Base-by-base conservation (phyloP, 2,888 invertebrate species). In the Aelia acuminata region DNA sequence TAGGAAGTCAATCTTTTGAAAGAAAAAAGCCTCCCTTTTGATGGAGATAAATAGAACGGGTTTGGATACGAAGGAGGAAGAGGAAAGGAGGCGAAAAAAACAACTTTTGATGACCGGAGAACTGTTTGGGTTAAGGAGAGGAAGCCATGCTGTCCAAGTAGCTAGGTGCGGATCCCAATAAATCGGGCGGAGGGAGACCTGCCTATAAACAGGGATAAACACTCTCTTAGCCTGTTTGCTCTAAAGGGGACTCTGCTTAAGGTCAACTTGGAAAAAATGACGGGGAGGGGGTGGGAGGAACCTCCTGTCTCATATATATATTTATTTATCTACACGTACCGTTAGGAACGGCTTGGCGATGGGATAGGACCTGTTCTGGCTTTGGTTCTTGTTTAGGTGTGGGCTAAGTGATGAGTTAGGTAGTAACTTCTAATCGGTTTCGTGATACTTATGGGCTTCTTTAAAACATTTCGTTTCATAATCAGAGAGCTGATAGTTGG, bases 241-340 rank as follows among this genome's bases (percentile, higher is more conserved):
- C 3, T 48, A 5, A 3, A n/a, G 50, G 20, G n/a, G 43, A 39
- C 39, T 35, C 85, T 85, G 85, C 35, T 85, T 85, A 85, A 39
- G 85, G 85, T 85, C 85, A 85, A 22, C 80, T 80, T 47, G 43
- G 53, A 85, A 85, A 85, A 85, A 85, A 85, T 85, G 85, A 85
- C 85, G 53, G 85, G 50, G 39, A 35, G 39, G 80, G 80, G 11
- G 3, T 22, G 22, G 26, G 31, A 49, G 57, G 57, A 35, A 15
- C 15, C 85, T 35, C 22, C 13, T 5, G 31, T 39, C 43, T 20
- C 63, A 47, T 43, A 47, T 39, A 47, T 39, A 80, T 80, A 43
- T 80, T 80, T 80, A 80, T 80, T 10, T n/a, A n/a, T n/a, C n/a
- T n/a, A n/a, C 11, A 1, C 7, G 43, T 39, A 80, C 80, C 80